Evolutionary conservation across 2,797 vertebrate species (phyloP), one percentile per base, ranked within the genome.

Genomic region (Rhadinocentrus ornatus): DNA sequence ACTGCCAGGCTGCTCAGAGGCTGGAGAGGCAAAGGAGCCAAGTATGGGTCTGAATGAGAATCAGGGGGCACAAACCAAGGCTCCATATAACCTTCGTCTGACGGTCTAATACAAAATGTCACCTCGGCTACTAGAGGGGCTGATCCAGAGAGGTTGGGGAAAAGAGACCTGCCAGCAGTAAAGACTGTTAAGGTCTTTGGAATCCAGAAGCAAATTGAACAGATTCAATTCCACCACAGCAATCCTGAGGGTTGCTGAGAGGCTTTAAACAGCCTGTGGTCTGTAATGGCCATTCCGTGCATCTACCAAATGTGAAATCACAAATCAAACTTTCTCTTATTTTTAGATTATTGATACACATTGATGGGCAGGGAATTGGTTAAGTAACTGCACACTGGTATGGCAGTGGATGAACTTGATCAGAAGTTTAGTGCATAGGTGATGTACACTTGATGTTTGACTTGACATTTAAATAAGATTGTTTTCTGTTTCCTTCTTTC

Each of bases 21-120:
- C 77, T 77, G 50, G 54, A 79, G 62, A 75, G 72, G 78, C 53
- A 18, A 79, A 66, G 63, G 41, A 77, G 74, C 70, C 5, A 65
- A 75, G 72, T 64, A 82, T 72, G 82, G 76, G 71, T 50, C 87
- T 79, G 89, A 92, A 93, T 92, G 88, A 89, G 77, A 93, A 93
- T 90, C 31, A 61, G 35, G 83, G 75, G 70, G 68, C 1, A 22
- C 62, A 59, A 68, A 81, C 76, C 75, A 66, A 64, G 54, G 62
- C 78, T 83, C 71, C 27, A 48, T 48, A 58, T 79, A 80, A 81
- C 88, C 80, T 84, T 85, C 64, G 58, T 78, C 75, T 81, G 83
- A 86, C 87, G 84, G 75, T 75, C 83, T 91, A 89, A 90, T 93
- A 84, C 86, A 87, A 89, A 81, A 84, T 87, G 91, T 90, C 90